Conservation (phyloP, 2,888 invertebrate genomes). For the Steromphala cineraria region DNA sequence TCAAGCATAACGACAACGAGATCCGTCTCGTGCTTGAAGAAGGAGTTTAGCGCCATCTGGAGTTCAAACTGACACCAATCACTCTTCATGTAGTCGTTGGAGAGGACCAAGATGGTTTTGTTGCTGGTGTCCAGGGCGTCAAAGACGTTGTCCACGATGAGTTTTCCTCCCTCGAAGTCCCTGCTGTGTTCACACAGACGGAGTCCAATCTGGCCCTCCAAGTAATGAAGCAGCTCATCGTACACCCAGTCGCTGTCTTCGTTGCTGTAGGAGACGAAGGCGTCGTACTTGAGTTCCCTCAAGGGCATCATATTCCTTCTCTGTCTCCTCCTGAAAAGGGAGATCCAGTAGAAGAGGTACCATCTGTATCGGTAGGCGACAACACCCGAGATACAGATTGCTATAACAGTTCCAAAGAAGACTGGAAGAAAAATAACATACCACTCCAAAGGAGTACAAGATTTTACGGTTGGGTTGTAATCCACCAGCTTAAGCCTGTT, state of each 20-base stretch:
- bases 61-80: not conserved
- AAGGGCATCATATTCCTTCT: not conserved
- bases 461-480: slow-evolving; percentile 4
- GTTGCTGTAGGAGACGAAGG: slow-evolving; percentile 14
- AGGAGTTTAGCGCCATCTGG: not conserved
- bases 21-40: not conserved
- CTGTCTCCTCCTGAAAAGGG: not conserved
- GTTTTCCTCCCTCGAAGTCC: slow-evolving; percentile 5
- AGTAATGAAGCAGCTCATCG: not conserved
- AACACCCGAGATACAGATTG: not conserved
- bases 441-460: not conserved
- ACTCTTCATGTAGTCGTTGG: not conserved
- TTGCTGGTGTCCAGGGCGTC: slow-evolving; percentile 10
- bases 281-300: not conserved
- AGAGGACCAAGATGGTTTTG: not conserved
- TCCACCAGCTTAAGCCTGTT: not conserved
- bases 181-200: not conserved
- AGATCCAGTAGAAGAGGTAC: slow-evolving; percentile 3
- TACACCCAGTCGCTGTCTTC: slow-evolving; percentile 12
- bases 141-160: slow-evolving; percentile 12
- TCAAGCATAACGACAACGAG: not conserved
- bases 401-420: not conserved
- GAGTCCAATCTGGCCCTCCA: not conserved
- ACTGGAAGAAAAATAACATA: not conserved
- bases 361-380: not conserved